These are phyloP conservation scores for Pipra filicauda DNA, from an alignment of 2,113 vertebrate genomes.

Conservation along the genomic window DNA sequence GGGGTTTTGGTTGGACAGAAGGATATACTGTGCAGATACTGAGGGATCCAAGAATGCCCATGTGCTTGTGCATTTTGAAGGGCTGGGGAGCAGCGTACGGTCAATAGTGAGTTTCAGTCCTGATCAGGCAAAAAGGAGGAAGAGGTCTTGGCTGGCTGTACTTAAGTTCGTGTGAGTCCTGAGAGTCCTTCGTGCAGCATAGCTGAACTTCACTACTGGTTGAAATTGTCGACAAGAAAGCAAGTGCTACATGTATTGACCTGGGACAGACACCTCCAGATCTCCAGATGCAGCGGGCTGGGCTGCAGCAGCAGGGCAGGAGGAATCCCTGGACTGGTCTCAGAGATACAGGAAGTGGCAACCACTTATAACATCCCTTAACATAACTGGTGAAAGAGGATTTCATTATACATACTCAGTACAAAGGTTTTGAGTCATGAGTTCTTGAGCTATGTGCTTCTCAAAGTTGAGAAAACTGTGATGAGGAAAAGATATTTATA, in stretches of 20 bases:
- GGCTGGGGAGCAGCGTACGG: accelerated
- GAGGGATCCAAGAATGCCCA: background rate
- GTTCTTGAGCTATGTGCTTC: background rate
- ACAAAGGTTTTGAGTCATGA: background rate
- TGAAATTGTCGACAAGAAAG: background rate
- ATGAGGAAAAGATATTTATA: background rate
- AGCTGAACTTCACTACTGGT: background rate
- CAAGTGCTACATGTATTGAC: accelerated
- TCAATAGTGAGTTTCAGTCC: background rate
- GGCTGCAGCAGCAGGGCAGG: background rate
- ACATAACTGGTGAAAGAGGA: background rate
- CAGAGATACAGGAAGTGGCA: background rate
- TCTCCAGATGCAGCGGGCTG: background rate
- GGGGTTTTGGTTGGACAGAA: background rate
- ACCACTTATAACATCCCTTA: background rate
- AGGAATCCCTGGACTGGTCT: background rate
- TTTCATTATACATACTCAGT: background rate
- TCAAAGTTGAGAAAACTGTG: background rate
- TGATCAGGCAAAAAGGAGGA: background rate
- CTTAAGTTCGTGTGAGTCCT: background rate
- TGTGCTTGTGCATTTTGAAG: background rate
- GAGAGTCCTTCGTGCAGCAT: background rate
- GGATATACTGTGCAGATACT: background rate
- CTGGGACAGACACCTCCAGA: background rate
- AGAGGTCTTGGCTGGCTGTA: background rate